Evolutionary conservation across 2,113 vertebrate species (phyloP).

Genomic region (Mustelus asterias): DNA sequence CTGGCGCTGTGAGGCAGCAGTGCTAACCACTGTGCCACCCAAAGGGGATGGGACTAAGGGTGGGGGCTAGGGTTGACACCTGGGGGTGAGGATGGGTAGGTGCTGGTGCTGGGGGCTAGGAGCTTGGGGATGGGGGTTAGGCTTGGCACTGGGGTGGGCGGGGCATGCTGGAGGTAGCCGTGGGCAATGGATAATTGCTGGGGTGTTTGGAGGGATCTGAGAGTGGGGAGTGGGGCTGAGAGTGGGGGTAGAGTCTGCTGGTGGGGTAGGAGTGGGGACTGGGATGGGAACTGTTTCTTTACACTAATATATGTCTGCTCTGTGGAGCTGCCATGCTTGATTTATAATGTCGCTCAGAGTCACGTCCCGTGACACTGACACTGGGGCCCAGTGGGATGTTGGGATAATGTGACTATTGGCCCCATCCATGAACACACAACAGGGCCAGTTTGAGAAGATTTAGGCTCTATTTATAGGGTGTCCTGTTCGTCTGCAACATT

Average conservation of each 20-base stretch:
- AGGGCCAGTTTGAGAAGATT: neutral
- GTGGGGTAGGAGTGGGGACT: neutral
- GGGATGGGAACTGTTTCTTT: neutral
- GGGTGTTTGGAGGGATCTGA: neutral
- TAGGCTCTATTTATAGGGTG: neutral
- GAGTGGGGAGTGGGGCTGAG: neutral
- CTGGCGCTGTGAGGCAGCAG: no score
- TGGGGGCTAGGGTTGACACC: neutral
- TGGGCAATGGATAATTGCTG: neutral
- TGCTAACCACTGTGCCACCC: no score
- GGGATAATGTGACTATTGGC: neutral
- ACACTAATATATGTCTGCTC: neutral
- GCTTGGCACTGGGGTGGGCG: no score
- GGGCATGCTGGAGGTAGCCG: no score
- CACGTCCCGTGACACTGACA: neutral
- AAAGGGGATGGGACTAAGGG: neutral
- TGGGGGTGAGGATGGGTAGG: no score
- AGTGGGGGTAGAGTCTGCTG: neutral
- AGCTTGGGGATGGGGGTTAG: no score
- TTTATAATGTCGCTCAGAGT: neutral
- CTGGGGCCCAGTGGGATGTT: neutral
- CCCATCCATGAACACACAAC: neutral
- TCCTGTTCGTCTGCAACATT: neutral
- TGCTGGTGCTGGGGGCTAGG: no score
- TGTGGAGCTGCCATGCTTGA: constrained; percentile 5